phyloP scores from a whole-genome alignment of 2,888 invertebrate genomes.

The Melanophora roralis region DNA sequence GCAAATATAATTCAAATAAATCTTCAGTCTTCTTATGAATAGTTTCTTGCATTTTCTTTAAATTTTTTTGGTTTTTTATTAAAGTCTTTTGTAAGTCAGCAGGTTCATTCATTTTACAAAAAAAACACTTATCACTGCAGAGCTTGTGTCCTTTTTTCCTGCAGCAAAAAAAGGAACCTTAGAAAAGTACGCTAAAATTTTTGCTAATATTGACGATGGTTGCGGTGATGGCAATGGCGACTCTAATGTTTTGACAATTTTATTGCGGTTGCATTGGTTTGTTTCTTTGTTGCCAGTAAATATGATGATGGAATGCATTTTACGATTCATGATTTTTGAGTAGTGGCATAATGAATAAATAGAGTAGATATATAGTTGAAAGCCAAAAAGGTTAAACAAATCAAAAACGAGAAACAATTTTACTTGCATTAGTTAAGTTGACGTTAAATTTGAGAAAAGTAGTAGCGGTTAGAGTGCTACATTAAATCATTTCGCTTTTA shows the following conservation, averaged over 20 bases:
- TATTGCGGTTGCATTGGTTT: slow-evolving; percentile 31
- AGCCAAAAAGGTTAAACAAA: background rate
- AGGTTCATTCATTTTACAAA: no score
- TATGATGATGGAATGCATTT: slow-evolving; percentile 52
- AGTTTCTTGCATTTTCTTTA: no score
- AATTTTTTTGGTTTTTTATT: no score
- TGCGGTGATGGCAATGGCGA: background rate
- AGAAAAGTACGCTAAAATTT: slow-evolving; percentile 1
- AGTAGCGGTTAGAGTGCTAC: background rate
- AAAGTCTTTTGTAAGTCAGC: no score
- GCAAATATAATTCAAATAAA: no score
- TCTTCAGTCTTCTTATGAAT: no score
- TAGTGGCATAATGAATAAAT: slow-evolving; percentile 16
- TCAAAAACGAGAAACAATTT: slow-evolving; percentile 11
- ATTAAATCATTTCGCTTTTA: background rate
- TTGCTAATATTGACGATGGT: slow-evolving; percentile 15
- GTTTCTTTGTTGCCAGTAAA: slow-evolving; percentile 22
- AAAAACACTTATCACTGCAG: no score
- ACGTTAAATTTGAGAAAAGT: background rate
- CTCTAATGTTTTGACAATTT: background rate
- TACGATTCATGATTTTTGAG: slow-evolving; percentile 31
- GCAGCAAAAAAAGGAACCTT: background rate
- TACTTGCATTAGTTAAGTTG: background rate
- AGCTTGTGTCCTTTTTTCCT: background rate
- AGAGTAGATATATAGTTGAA: background rate